These are phyloP conservation scores for Rafetus swinhoei DNA, from an alignment of 2,113 vertebrate species.

Conservation along the genomic window DNA sequence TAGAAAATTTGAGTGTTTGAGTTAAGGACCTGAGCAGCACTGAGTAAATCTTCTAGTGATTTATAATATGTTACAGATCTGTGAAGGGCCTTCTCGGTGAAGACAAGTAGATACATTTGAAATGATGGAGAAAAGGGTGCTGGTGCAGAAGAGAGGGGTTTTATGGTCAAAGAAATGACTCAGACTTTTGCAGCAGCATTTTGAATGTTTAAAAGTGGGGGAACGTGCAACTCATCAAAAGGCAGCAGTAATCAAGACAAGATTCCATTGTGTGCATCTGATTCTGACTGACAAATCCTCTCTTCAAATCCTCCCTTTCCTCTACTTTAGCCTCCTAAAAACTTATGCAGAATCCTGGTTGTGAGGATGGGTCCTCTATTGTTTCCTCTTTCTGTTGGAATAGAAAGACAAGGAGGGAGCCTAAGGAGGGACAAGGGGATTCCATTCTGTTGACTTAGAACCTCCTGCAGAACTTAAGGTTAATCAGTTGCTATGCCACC, in stretches of 20 bases:
- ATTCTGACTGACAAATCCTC: not conserved
- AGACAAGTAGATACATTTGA: not conserved
- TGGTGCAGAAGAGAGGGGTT: not conserved
- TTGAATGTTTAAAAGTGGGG: not conserved
- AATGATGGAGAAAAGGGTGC: not conserved
- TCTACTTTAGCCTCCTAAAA: not conserved
- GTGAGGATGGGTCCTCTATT: not conserved
- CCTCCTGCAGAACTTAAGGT: not conserved
- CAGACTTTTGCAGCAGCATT: not conserved
- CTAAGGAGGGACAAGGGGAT: not conserved
- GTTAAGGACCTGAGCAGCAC: too few relatives aligned
- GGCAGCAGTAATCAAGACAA: not conserved
- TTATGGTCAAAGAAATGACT: not conserved
- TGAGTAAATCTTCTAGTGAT: not conserved
- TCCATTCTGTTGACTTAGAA: not conserved
- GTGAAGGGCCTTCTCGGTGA: not conserved
- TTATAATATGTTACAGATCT: not conserved
- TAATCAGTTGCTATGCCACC: not conserved
- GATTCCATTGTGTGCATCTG: not conserved
- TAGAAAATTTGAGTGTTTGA: too few relatives aligned
- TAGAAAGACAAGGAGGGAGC: not conserved
- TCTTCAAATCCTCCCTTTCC: not conserved
- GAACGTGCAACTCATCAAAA: not conserved
- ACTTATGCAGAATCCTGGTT: not conserved
- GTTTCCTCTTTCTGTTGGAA: not conserved